phyloP scores from a whole-genome alignment of 30 jellyfish, hydroid and myxozoan species.

The Mastigias papua region DNA sequence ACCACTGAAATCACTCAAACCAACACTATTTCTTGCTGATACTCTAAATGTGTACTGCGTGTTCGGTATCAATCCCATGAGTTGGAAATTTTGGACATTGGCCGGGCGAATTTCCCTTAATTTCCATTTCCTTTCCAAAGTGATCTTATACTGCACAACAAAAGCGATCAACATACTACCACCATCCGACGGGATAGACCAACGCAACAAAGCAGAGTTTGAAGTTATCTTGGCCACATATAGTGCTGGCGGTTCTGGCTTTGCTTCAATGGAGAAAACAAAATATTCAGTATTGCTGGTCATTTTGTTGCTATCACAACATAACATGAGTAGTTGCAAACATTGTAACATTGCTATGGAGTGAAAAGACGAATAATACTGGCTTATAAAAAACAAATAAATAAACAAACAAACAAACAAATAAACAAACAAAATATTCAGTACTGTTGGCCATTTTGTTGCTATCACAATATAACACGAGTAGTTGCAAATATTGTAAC shows the following conservation, averaged over 20 bases:
- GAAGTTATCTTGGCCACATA: neutral
- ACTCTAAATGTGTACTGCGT: conserved; percentile 58
- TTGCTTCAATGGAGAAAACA: conserved; percentile 2
- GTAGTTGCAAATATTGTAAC: too few species aligned
- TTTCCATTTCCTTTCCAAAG: conserved; percentile 48
- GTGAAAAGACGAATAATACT: too few species aligned
- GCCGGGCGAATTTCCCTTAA: conserved; percentile 72
- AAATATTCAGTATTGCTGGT: neutral
- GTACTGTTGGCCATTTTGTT: too few species aligned
- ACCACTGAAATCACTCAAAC: conserved; percentile 64
- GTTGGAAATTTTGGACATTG: conserved; percentile 61
- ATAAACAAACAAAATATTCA: neutral
- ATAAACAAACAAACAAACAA: too few species aligned
- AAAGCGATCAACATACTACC: conserved; percentile 53
- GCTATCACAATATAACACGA: too few species aligned
- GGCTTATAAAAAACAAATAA: too few species aligned
- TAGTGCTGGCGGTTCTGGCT: conserved; percentile 51
- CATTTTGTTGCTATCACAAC: too few species aligned
- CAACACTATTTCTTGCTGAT: conserved; percentile 81
- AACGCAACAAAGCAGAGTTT: conserved; percentile 36
- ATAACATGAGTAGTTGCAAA: too few species aligned
- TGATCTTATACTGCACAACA: conserved; percentile 64
- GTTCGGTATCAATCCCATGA: conserved; percentile 64
- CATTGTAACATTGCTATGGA: too few species aligned
- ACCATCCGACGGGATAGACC: conserved; percentile 68